These are phyloP conservation scores for Rutpela maculata DNA, from an alignment of 2,888 invertebrate species.

Conservation along the genomic window DNA sequence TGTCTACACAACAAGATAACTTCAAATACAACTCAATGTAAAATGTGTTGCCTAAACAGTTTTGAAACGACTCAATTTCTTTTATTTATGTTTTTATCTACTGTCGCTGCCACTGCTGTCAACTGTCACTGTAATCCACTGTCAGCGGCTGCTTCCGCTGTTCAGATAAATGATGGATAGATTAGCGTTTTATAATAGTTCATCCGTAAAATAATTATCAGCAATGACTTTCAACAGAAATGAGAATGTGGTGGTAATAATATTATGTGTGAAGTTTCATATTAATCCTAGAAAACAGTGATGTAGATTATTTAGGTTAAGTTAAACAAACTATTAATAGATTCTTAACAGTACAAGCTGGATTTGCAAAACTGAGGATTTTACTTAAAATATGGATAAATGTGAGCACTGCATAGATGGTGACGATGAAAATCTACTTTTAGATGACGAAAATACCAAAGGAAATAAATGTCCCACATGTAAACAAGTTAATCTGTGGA, in stretches of 20 bases:
- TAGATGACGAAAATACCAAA: conserved; percentile 69
- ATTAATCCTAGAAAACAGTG: conserved; percentile 7
- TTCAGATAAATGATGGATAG: conserved; percentile 9
- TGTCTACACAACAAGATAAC: not conserved
- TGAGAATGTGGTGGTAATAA: conserved; percentile 7
- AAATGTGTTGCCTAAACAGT: not conserved
- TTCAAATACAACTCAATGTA: not conserved
- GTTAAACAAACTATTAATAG: conserved; percentile 21
- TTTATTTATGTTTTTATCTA: too few relatives aligned
- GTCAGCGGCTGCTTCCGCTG: not conserved
- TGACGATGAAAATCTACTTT: conserved; percentile 68
- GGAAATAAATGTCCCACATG: conserved; percentile 56
- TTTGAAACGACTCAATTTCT: too few relatives aligned
- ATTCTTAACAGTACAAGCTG: conserved; percentile 2
- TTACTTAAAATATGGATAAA: conserved; percentile 43
- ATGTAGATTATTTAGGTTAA: conserved; percentile 31
- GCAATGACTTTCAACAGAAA: conserved; percentile 12
- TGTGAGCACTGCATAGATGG: conserved; percentile 45
- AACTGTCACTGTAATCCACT: too few relatives aligned
- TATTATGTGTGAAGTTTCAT: not conserved
- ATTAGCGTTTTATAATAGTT: not conserved
- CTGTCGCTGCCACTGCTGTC: too few relatives aligned
- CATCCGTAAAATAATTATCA: conserved; percentile 5
- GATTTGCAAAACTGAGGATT: conserved; percentile 1
- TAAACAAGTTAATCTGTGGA: conserved; percentile 38